A percentile compares a stretch with the other conserved stretches of the same genome.
phyloP scores from a whole-genome alignment of 2,113 vertebrate genomes.

The Neogale vison region DNA sequence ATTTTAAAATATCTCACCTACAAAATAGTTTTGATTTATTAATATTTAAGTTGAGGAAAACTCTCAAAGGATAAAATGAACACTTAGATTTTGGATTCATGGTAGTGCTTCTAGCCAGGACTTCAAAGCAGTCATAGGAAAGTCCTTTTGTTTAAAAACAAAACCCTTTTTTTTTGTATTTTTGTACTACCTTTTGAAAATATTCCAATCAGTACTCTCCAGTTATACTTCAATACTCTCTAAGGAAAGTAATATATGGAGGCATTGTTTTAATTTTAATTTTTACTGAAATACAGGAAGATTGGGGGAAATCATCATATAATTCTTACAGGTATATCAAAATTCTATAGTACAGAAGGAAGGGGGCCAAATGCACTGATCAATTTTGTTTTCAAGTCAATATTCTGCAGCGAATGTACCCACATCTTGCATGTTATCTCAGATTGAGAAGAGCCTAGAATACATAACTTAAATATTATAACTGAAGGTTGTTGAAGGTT shows the following conservation, averaged over 20 bases:
- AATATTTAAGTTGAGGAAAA: background rate
- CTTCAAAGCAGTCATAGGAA: background rate
- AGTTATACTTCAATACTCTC: background rate
- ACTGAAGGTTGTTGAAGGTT: background rate
- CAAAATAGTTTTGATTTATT: constrained; percentile 3
- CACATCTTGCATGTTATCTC: background rate
- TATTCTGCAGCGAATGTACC: background rate
- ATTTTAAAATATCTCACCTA: background rate
- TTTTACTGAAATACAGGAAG: background rate
- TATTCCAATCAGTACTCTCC: background rate
- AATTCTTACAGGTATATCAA: background rate
- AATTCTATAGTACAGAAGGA: background rate
- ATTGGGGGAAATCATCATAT: background rate
- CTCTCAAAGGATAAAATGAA: background rate
- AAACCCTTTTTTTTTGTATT: background rate
- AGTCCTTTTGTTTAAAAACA: background rate
- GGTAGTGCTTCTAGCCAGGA: background rate
- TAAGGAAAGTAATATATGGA: background rate
- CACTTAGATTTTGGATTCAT: background rate
- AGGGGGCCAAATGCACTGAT: background rate
- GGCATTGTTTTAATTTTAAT: background rate
- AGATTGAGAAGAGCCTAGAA: background rate
- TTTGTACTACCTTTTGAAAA: background rate
- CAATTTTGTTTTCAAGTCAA: constrained; percentile 26
- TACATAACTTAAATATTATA: background rate